phyloP scores from a whole-genome alignment of 1,140 invertebrate genomes.

The Odontomachus brunneus region DNA sequence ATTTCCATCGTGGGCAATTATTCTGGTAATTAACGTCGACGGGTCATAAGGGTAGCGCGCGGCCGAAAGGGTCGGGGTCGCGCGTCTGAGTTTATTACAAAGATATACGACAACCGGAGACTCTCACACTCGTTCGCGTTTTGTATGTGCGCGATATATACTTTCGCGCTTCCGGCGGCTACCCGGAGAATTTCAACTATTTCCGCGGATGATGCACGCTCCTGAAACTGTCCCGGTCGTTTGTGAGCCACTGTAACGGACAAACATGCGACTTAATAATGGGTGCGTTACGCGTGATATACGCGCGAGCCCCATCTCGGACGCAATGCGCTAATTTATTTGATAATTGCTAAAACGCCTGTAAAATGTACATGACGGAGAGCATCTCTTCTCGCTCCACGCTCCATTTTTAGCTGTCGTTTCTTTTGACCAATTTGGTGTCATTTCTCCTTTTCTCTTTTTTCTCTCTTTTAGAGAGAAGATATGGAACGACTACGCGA shows the following conservation, averaged over 20 bases:
- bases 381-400: neutral
- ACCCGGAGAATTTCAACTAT: constrained; percentile 79
- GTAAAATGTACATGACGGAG: constrained; percentile 9
- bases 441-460: too few relatives aligned
- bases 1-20: constrained; percentile 80
- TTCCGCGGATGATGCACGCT: constrained; percentile 79
- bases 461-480: too few relatives aligned
- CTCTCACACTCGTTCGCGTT: constrained; percentile 67
- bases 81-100: constrained; percentile 80
- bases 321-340: constrained; percentile 18
- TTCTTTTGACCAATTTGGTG: neutral
- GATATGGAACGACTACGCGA: too few relatives aligned
- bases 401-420: neutral
- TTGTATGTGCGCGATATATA: constrained; percentile 66
- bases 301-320: constrained; percentile 19
- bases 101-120: constrained; percentile 75
- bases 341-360: constrained; percentile 35
- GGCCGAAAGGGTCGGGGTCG: constrained; percentile 69
- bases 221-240: constrained; percentile 75
- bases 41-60: constrained; percentile 69
- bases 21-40: constrained; percentile 80
- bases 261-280: constrained; percentile 53
- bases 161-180: constrained; percentile 64
- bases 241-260: constrained; percentile 67
- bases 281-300: constrained; percentile 37